Conservation (phyloP, 2,888 invertebrate species). For the Globia sparganii region DNA sequence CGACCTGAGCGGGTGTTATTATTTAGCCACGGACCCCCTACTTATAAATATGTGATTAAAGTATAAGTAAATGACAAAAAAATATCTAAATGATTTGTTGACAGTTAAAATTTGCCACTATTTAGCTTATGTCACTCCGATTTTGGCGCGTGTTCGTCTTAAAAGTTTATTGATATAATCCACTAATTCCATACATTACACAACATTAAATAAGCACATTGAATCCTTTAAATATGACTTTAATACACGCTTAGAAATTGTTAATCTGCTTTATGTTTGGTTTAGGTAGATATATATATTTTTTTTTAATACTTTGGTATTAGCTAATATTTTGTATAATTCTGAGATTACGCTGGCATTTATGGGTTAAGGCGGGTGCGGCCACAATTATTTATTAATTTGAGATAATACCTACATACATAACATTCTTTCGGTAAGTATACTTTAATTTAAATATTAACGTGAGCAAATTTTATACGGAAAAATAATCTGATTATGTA, state of each 20-base stretch:
- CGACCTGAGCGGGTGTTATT: background rate
- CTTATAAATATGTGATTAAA: background rate
- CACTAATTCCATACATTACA: conserved; percentile 6
- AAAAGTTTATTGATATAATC: conserved; percentile 17
- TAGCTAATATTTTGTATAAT: background rate
- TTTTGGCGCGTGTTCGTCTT: conserved; percentile 1
- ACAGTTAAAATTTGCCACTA: conserved; percentile 21
- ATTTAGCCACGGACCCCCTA: too few species aligned
- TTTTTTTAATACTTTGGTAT: background rate
- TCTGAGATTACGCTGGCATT: conserved; percentile 20
- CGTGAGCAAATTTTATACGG: conserved; percentile 32
- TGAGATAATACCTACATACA: background rate
- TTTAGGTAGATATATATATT: background rate
- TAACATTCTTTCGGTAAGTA: background rate
- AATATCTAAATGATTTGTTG: background rate
- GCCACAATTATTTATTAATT: background rate
- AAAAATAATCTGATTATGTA: conserved; percentile 25
- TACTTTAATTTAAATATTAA: background rate
- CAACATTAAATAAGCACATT: background rate
- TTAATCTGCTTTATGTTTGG: background rate
- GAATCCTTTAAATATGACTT: background rate
- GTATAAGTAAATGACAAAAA: background rate
- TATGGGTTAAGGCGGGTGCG: conserved; percentile 8
- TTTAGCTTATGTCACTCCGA: conserved; percentile 15
- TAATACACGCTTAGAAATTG: conserved; percentile 2